Conservation (phyloP, 2,113 vertebrate genomes). For the Charina bottae region DNA sequence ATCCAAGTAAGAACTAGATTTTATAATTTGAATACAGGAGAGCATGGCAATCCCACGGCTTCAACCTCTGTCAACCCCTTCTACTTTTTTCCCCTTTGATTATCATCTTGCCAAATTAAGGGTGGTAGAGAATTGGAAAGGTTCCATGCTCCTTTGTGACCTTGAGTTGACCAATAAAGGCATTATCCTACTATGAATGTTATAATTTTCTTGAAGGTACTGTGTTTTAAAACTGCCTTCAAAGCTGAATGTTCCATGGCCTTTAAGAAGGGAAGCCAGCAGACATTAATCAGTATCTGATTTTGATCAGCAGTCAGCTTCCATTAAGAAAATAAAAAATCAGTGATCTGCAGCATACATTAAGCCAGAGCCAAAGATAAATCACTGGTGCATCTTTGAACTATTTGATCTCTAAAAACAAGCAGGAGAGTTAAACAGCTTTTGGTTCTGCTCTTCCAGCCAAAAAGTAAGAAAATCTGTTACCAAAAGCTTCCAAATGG, state of each 20-base stretch:
- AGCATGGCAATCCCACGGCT: not conserved
- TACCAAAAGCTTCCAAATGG: not conserved
- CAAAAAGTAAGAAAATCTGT: not conserved
- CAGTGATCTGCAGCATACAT: not conserved
- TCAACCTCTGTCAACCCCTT: not conserved
- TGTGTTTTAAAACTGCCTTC: not conserved
- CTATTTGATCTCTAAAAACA: constrained; percentile 6
- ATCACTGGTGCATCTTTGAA: not conserved
- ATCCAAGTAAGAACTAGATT: not conserved
- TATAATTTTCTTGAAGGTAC: not conserved
- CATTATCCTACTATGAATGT: not conserved
- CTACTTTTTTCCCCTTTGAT: not conserved
- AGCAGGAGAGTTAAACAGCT: not conserved
- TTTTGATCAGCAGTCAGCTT: not conserved
- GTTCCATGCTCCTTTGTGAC: not conserved
- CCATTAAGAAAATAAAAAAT: not conserved
- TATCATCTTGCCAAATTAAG: not conserved
- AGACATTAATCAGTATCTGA: not conserved
- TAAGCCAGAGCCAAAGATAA: not conserved
- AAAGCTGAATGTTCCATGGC: not conserved
- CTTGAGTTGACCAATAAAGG: not conserved
- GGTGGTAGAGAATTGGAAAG: not conserved
- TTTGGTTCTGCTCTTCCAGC: not conserved
- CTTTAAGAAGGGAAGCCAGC: not conserved
- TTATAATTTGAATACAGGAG: not conserved